Percentiles rank a stretch among this genome's conserved stretches.
These are phyloP conservation scores for Galleria mellonella DNA, from an alignment of 1,140 invertebrate genomes.

Conservation along the genomic window DNA sequence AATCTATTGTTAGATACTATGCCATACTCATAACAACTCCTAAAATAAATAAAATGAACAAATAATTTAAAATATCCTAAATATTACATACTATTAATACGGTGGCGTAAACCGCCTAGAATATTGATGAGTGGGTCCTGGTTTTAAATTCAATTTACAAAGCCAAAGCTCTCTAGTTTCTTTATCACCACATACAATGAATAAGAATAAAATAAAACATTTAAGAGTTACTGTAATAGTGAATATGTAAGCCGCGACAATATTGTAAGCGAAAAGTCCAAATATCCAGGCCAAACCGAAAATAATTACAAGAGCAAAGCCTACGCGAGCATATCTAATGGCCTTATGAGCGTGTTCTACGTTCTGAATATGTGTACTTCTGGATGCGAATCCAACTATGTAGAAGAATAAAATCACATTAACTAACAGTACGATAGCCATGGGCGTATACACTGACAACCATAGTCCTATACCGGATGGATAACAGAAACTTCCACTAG, in stretches of 20 bases:
- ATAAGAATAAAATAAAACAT: conserved; percentile 72
- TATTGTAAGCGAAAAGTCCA: conserved; percentile 54
- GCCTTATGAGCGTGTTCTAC: conserved; percentile 64
- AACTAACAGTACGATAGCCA: conserved; percentile 49
- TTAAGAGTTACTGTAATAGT: conserved; percentile 69
- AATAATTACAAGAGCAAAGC: conserved; percentile 66
- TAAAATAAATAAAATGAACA: no score
- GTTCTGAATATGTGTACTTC: conserved; percentile 40
- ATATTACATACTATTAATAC: not conserved
- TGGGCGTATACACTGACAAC: conserved; percentile 61
- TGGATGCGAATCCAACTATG: conserved; percentile 67
- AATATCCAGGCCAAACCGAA: conserved; percentile 73
- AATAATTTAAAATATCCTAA: conserved; percentile 31
- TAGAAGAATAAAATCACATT: conserved; percentile 68
- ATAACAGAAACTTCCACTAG: conserved; percentile 62
- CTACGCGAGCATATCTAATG: conserved; percentile 57
- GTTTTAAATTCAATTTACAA: conserved; percentile 60
- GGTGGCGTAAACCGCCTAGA: not conserved
- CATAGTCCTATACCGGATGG: conserved; percentile 62
- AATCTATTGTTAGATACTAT: no score
- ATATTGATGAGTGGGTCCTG: conserved; percentile 47
- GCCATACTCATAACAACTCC: no score
- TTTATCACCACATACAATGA: conserved; percentile 72
- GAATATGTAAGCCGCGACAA: conserved; percentile 67
- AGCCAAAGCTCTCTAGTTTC: conserved; percentile 72